A percentile compares a stretch with the other conserved stretches of the same genome.
phyloP scores from a whole-genome alignment of 1,140 invertebrate genomes.

The Dryas iulia region DNA sequence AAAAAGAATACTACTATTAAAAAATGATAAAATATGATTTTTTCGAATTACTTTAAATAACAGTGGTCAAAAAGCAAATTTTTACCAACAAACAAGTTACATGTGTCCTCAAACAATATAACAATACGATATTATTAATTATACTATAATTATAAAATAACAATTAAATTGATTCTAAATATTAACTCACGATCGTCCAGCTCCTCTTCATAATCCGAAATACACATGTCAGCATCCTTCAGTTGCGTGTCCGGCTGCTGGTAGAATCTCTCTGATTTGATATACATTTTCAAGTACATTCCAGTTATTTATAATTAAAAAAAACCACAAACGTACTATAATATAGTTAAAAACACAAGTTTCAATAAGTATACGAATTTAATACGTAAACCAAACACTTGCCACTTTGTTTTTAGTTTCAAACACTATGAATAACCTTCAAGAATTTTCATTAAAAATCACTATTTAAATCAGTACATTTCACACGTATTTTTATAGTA shows the following conservation, averaged over 20 bases:
- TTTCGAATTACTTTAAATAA: too few relatives aligned
- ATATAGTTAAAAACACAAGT: slow-evolving; percentile 7
- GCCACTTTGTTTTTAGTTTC: slow-evolving; percentile 20
- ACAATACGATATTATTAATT: too few relatives aligned
- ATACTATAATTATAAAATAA: too few relatives aligned
- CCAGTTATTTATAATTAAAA: slow-evolving; percentile 29
- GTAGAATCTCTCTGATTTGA: slow-evolving; percentile 69
- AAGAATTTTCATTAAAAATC: not conserved
- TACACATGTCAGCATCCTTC: slow-evolving; percentile 56
- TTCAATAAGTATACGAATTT: slow-evolving; percentile 1
- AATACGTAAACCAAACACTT: not conserved
- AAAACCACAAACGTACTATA: not conserved
- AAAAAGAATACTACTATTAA: too few relatives aligned
- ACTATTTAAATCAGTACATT: not conserved
- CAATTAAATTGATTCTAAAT: not conserved
- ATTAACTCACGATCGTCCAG: slow-evolving; percentile 61
- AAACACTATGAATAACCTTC: not conserved
- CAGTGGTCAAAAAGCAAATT: too few relatives aligned
- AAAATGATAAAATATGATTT: too few relatives aligned
- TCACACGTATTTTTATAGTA: not conserved
- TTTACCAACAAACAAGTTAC: too few relatives aligned
- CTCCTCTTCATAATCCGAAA: slow-evolving; percentile 67
- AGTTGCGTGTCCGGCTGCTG: slow-evolving; percentile 59
- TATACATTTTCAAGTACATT: slow-evolving; percentile 74
- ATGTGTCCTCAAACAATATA: too few relatives aligned